These are phyloP conservation scores for Sebastes diploproa DNA, from an alignment of 2,797 vertebrate genomes.

Conservation along the genomic window DNA sequence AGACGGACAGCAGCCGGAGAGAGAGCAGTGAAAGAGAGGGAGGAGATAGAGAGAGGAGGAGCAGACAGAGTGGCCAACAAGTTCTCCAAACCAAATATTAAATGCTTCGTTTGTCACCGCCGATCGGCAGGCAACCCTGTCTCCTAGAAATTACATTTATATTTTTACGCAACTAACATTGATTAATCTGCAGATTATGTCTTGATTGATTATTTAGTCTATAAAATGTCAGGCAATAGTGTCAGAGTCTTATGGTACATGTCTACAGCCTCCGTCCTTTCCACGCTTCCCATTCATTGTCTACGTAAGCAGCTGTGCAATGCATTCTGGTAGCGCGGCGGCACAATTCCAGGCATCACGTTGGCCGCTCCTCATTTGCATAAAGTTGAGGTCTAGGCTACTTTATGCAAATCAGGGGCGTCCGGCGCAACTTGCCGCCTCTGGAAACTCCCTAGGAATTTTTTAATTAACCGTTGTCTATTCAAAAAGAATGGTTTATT, in stretches of 20 bases:
- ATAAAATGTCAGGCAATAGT: background rate
- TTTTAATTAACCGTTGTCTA: too few relatives aligned
- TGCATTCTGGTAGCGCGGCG: too few relatives aligned
- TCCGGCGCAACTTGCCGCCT: fast-evolving
- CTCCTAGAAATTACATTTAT: background rate
- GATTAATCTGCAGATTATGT: background rate
- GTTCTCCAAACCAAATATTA: background rate
- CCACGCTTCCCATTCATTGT: too few relatives aligned
- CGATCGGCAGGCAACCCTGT: background rate
- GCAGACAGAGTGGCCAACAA: background rate
- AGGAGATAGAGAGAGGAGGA: background rate
- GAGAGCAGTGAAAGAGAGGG: slow-evolving; percentile 40
- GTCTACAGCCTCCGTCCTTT: too few relatives aligned
- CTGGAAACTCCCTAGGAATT: too few relatives aligned
- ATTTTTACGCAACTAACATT: background rate
- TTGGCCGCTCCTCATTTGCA: too few relatives aligned
- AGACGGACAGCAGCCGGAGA: slow-evolving; percentile 83
- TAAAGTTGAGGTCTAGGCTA: too few relatives aligned
- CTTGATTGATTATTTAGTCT: background rate
- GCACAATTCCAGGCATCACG: too few relatives aligned
- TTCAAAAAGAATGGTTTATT: too few relatives aligned
- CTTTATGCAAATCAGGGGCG: too few relatives aligned
- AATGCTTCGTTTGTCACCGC: background rate
- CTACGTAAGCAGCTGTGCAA: too few relatives aligned
- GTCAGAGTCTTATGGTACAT: too few relatives aligned